Evolutionary conservation across 2,797 vertebrate genomes (phyloP).

Genomic region (Ctenochaetus hawaiiensis): DNA sequence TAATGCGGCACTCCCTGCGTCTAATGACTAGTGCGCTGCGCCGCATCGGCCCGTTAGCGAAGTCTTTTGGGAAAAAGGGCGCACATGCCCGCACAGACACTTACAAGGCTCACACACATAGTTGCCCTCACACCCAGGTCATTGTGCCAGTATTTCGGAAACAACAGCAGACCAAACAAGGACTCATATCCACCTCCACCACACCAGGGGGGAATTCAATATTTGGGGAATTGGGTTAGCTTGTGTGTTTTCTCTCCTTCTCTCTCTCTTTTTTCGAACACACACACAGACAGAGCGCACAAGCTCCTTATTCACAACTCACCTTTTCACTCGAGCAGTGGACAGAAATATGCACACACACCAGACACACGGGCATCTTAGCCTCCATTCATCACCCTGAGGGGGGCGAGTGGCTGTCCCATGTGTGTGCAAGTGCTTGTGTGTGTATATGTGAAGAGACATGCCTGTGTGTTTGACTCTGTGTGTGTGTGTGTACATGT

Average conservation of each 20-base stretch:
- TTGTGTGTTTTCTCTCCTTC: conserved; percentile 12
- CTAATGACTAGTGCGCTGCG: conserved; percentile 45
- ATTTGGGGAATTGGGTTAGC: conserved; percentile 75
- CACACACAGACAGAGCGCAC: conserved; percentile 16
- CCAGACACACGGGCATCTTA: conserved; percentile 81
- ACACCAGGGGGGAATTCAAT: conserved; percentile 62
- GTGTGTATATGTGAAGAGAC: conserved; percentile 50
- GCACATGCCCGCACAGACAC: conserved; percentile 21
- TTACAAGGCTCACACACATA: conserved; percentile 21
- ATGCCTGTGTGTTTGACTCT: conserved; percentile 8
- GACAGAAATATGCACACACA: conserved; percentile 59
- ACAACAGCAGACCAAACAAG: conserved; percentile 67
- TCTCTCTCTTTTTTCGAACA: conserved; percentile 8
- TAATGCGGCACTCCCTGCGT: conserved; percentile 82
- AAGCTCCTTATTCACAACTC: conserved; percentile 72
- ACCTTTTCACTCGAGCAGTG: conserved; percentile 64
- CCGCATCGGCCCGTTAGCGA: conserved; percentile 47
- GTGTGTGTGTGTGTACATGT: conserved; percentile 27
- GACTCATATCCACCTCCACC: conserved; percentile 59
- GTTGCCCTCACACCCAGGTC: conserved; percentile 67
- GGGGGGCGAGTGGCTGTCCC: conserved; percentile 85
- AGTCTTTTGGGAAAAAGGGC: conserved; percentile 66
- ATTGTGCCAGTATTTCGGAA: conserved; percentile 73
- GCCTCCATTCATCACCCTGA: conserved; percentile 93
- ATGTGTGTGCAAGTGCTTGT: conserved; percentile 65